Conservation (phyloP, 2,797 vertebrate genomes). For the Dipus sagitta region DNA sequence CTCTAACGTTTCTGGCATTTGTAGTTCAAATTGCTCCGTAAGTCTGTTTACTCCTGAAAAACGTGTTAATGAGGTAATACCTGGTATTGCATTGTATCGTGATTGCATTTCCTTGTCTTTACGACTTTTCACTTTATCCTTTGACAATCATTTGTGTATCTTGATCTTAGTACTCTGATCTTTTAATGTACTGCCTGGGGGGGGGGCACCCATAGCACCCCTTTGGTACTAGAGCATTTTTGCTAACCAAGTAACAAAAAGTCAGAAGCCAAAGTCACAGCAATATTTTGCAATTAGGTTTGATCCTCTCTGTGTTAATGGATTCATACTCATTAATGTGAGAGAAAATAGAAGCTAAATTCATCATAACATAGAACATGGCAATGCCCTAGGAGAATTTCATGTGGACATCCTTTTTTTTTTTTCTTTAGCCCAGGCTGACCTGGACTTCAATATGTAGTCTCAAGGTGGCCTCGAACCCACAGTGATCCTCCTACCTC, state of each 20-base stretch:
- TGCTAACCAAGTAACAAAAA: not conserved
- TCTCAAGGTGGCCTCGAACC: too few species aligned
- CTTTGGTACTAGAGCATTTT: not conserved
- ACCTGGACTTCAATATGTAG: too few species aligned
- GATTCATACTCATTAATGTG: not conserved
- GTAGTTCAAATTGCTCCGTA: not conserved
- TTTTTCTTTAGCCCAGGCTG: too few species aligned
- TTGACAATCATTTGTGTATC: too few species aligned
- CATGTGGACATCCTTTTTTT: too few species aligned
- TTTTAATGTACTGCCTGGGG: not conserved
- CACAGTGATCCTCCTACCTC: too few species aligned
- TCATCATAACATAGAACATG: too few species aligned
- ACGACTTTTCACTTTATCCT: too few species aligned
- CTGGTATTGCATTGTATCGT: not conserved
- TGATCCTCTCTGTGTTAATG: not conserved
- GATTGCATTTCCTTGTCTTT: too few species aligned
- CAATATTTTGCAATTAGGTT: not conserved
- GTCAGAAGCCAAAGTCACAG: not conserved
- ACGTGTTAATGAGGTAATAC: not conserved
- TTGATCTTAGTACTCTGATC: not conserved
- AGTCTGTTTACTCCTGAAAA: not conserved
- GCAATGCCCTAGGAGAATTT: too few species aligned
- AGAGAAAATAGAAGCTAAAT: too few species aligned
- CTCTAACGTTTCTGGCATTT: not conserved
- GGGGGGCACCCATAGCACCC: fast-evolving